phyloP scores from a whole-genome alignment of 1,140 invertebrate species.

The Drosophila parabipectinata region DNA sequence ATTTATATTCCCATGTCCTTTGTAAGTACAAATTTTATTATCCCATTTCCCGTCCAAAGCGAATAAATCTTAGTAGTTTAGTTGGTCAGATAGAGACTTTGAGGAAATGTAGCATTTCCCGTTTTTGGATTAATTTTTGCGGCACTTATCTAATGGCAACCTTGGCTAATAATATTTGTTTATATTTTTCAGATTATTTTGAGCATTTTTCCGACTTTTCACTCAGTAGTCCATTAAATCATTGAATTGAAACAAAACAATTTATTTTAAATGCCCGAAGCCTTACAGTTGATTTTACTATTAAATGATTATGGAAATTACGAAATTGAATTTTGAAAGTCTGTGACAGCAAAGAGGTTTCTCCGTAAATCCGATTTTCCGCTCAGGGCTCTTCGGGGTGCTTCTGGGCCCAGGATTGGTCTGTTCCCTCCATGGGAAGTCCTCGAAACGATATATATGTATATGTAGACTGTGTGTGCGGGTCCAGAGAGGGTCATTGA shows the following conservation, averaged over 20 bases:
- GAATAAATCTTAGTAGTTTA: conserved; percentile 5
- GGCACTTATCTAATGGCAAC: conserved; percentile 19
- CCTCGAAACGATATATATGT: not conserved
- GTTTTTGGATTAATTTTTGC: not conserved
- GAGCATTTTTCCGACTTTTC: not conserved
- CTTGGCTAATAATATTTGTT: too few species aligned
- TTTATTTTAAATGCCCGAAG: not conserved
- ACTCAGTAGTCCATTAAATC: conserved; percentile 10
- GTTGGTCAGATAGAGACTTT: not conserved
- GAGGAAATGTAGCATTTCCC: not conserved
- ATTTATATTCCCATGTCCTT: conserved; percentile 2
- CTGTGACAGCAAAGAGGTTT: not conserved
- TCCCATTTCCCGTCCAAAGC: not conserved
- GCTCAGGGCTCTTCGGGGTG: not conserved
- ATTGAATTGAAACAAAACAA: not conserved
- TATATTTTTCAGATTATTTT: too few species aligned
- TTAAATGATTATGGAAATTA: not conserved
- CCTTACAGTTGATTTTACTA: not conserved
- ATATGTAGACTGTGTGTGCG: not conserved
- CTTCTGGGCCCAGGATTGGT: too few species aligned
- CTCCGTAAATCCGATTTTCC: not conserved
- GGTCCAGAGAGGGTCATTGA: not conserved
- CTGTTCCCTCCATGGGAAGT: not conserved
- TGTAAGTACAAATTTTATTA: conserved; percentile 9
- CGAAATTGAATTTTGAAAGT: not conserved